Base-by-base conservation (phyloP, 2,113 vertebrate species). In the Solea solea region DNA sequence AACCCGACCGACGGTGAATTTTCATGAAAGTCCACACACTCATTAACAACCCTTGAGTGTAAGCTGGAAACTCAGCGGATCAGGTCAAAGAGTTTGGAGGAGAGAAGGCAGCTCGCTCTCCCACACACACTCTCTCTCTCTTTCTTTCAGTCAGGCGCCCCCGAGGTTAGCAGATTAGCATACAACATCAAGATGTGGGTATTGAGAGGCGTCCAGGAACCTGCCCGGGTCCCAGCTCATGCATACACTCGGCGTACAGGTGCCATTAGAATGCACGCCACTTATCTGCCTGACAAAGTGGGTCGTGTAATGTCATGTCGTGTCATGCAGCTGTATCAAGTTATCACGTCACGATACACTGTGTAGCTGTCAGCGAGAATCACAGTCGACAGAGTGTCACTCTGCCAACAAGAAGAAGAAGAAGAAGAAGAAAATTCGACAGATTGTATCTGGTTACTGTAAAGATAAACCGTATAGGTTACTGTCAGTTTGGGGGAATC, bases 141-240 rank as follows among this genome's bases (percentile, higher is more conserved):
- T 15, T 7, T 54, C 27, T 71, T 79, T 80, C 63, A 58, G 49
- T 78, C 60, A 53, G 46, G 55, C 34, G 34, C 57, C 76, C 75
- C 79, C 64, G 69, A 82, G 85, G 85, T 88, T 77, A 81, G 73
- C 52, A 44, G 67, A 90, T 90, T 91, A 88, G 73, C 76, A 90
- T 86, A 82, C 50, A 80, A 65, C 76, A 84, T 76, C 74, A 80
- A 21, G 73, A 87, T 64, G 60, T 69, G 82, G 63, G 79, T 78
- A 72, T 76, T 84, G 59, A 53, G 76, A 85, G 67, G 77, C 40
- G 15, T 82, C 68, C 64, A 68, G 61, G 76, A 76, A 70, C 61
- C 62, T 46, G 27, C 44, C 69, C 60, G 55, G 71, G 76, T 79
- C 68, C 52, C 71, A 68, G 61, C 70, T 87, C 72, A 64, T 80